Conservation (phyloP, 1,140 invertebrate genomes). For the Augochlora pura region DNA sequence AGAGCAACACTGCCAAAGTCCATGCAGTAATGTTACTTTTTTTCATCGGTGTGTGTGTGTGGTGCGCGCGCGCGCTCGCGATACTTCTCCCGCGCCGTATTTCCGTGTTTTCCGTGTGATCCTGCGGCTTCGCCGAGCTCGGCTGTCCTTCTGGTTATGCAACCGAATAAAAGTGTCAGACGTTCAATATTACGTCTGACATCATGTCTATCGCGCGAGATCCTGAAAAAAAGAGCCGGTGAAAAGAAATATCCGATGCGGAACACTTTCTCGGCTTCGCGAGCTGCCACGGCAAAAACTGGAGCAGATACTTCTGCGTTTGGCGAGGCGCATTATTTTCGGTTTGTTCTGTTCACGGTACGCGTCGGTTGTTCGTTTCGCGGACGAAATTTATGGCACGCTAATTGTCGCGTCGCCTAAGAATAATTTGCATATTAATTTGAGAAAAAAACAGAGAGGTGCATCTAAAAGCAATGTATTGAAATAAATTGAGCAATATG, state of each 20-base stretch:
- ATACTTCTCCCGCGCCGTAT: background rate
- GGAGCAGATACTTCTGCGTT: background rate
- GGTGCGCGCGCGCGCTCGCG: background rate
- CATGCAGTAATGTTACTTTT: background rate
- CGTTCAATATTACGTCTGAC: conserved; percentile 32
- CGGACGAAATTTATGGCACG: no score
- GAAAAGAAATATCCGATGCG: background rate
- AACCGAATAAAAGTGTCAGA: conserved; percentile 35
- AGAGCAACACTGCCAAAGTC: conserved; percentile 40
- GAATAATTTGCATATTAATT: no score
- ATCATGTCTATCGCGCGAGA: conserved; percentile 31
- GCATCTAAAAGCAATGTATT: no score
- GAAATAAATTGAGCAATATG: no score
- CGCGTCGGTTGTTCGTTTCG: no score
- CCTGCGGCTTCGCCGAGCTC: conserved; percentile 20
- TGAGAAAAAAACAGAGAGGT: no score
- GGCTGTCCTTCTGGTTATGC: conserved; percentile 46
- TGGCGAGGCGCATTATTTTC: background rate
- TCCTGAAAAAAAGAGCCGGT: background rate
- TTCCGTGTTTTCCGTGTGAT: conserved; percentile 39
- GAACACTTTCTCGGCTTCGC: background rate
- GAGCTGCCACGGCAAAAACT: background rate
- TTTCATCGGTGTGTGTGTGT: background rate
- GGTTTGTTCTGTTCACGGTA: no score
- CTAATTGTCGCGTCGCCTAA: no score